Conservation (phyloP, 2,888 invertebrate species). For the Achlya flavicornis region DNA sequence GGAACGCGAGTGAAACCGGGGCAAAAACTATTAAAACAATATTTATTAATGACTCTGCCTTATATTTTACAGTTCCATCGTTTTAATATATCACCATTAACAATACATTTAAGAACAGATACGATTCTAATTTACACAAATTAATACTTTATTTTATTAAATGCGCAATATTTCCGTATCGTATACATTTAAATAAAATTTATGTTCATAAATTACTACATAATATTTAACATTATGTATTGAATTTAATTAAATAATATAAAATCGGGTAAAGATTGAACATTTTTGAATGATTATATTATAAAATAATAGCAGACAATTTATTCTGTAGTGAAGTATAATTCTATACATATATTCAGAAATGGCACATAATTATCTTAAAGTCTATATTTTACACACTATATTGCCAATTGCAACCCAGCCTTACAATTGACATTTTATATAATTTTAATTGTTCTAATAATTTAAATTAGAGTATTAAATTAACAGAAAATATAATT, state of each 20-base stretch:
- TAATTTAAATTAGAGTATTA: slow-evolving; percentile 56
- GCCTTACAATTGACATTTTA: slow-evolving; percentile 73
- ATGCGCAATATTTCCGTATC: not conserved
- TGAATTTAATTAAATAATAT: not conserved
- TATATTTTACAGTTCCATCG: slow-evolving; percentile 54
- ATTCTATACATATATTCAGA: slow-evolving; percentile 21
- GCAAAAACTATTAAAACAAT: slow-evolving; percentile 18
- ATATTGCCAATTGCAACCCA: slow-evolving; percentile 76
- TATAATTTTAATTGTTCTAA: slow-evolving; percentile 24
- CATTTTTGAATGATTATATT: too few relatives aligned
- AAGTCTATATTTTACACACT: slow-evolving; percentile 56
- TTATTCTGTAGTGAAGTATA: slow-evolving; percentile 1
- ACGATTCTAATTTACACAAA: slow-evolving; percentile 38
- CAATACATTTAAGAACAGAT: slow-evolving; percentile 40
- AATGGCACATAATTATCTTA: slow-evolving; percentile 69
- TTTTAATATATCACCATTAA: slow-evolving; percentile 50
- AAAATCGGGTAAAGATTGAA: not conserved
- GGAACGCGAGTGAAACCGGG: too few relatives aligned
- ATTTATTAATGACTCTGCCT: slow-evolving; percentile 47
- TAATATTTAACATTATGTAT: not conserved
- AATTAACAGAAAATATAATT: slow-evolving; percentile 42
- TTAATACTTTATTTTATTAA: slow-evolving; percentile 18
- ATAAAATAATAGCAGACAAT: too few relatives aligned
- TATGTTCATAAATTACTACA: not conserved
- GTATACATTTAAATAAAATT: slow-evolving; percentile 6